Percentiles rank a stretch among this genome's conserved stretches.
Conservation (phyloP, 2,113 vertebrate genomes). For the Origma solitaria region DNA sequence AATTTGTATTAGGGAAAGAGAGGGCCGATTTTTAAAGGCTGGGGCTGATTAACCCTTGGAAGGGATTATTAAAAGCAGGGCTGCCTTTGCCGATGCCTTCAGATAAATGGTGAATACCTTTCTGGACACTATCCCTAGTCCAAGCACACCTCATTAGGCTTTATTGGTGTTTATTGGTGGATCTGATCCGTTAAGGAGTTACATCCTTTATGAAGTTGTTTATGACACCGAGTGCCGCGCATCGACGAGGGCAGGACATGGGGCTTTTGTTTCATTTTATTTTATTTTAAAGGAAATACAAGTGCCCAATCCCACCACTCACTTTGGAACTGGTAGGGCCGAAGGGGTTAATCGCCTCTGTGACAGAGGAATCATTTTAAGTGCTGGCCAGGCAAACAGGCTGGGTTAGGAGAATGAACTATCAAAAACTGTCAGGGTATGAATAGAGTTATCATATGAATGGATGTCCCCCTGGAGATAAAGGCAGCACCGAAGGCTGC, state of each 20-base stretch:
- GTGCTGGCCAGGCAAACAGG: not conserved
- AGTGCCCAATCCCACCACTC: rapidly evolving
- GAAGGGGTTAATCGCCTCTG: conserved; percentile 7
- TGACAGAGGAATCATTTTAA: not conserved
- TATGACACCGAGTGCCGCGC: rapidly evolving
- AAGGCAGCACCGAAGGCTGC: not conserved
- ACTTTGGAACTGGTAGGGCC: not conserved
- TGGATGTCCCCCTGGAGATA: conserved; percentile 3
- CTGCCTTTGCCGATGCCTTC: not conserved
- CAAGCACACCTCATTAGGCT: not conserved
- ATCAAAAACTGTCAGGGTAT: conserved; percentile 15
- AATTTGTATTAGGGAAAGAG: not conserved
- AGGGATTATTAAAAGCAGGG: not conserved
- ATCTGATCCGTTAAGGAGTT: not conserved
- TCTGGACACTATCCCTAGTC: not conserved
- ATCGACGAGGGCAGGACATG: rapidly evolving
- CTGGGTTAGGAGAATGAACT: not conserved
- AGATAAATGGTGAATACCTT: not conserved
- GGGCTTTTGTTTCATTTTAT: not conserved
- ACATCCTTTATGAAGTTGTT: not conserved
- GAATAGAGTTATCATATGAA: conserved; percentile 56
- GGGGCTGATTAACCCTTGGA: not conserved
- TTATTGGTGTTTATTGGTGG: not conserved
- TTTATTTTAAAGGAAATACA: not conserved
- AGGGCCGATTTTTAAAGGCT: not conserved